Evolutionary conservation across 1,140 invertebrate genomes (phyloP).

Genomic region (Drosophila prosaltans): DNA sequence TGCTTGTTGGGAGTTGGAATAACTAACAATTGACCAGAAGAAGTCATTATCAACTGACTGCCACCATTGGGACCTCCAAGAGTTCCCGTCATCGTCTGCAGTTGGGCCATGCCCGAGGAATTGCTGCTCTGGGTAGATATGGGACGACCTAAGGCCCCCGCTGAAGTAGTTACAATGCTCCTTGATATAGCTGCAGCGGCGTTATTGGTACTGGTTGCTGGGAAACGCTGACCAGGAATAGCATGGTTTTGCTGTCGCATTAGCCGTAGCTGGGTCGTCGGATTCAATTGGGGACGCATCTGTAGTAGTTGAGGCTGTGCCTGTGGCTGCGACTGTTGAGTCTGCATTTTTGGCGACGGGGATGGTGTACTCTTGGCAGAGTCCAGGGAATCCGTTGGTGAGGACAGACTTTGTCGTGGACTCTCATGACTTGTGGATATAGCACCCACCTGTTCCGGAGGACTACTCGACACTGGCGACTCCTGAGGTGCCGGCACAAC

Average conservation of each 20-base stretch:
- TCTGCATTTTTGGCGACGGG: conserved; percentile 56
- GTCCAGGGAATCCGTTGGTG: conserved; percentile 73
- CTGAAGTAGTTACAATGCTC: conserved; percentile 60
- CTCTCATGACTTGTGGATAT: conserved; percentile 82
- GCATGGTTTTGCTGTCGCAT: conserved; percentile 43
- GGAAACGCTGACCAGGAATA: conserved; percentile 35
- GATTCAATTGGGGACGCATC: conserved; percentile 75
- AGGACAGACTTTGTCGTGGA: conserved; percentile 67
- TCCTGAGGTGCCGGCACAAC: conserved; percentile 71
- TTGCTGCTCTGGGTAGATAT: conserved; percentile 41
- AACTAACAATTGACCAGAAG: conserved; percentile 83
- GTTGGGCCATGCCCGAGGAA: conserved; percentile 48
- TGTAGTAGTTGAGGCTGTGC: conserved; percentile 40
- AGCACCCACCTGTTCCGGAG: conserved; percentile 79
- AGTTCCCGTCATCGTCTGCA: conserved; percentile 51
- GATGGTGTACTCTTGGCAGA: conserved; percentile 57
- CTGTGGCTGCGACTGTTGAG: conserved; percentile 37
- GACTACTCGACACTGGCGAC: conserved; percentile 80
- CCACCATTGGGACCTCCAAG: conserved; percentile 41
- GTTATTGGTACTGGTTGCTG: conserved; percentile 37
- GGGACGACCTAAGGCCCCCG: conserved; percentile 48
- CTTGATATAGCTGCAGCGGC: conserved; percentile 51
- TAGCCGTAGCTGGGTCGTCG: conserved; percentile 85
- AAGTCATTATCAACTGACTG: conserved; percentile 81
- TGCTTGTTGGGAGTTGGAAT: conserved; percentile 83